These are phyloP conservation scores for Callospermophilus lateralis DNA, from an alignment of 2,113 vertebrate genomes.

Conservation along the genomic window DNA sequence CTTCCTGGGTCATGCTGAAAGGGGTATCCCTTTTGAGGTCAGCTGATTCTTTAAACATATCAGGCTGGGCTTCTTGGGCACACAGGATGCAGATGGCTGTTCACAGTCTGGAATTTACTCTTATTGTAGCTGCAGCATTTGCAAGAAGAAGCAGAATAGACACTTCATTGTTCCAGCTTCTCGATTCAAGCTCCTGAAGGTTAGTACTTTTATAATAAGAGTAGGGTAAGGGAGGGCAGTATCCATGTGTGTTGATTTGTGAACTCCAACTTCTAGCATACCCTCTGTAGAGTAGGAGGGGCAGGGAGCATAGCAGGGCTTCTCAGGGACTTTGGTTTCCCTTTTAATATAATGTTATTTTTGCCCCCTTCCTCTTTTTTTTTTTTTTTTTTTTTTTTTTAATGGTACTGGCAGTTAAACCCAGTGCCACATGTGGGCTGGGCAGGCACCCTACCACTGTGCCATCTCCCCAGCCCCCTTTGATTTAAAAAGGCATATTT, in stretches of 20 bases:
- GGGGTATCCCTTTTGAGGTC: not conserved
- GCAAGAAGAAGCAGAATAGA: constrained; percentile 96
- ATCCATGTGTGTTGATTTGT: not conserved
- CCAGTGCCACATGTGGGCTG: not conserved
- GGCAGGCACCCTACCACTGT: not conserved
- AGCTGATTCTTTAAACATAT: not conserved
- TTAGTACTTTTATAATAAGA: constrained; percentile 39
- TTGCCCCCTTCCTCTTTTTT: not conserved
- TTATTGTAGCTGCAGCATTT: constrained; percentile 96
- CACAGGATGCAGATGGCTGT: not conserved
- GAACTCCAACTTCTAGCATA: not conserved
- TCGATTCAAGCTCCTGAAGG: constrained; percentile 94
- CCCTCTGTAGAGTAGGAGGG: no score
- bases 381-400: not conserved
- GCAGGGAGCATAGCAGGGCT: not conserved
- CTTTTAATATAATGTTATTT: not conserved
- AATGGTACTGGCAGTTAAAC: not conserved
- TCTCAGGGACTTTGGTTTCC: not conserved
- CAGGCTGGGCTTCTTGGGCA: not conserved
- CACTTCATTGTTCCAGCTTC: constrained; percentile 96
- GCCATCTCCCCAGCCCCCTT: not conserved
- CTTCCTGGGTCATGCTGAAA: not conserved
- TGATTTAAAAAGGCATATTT: constrained; percentile 25
- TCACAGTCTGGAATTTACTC: constrained; percentile 31
- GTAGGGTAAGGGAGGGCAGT: not conserved